Percentiles rank a stretch among this genome's conserved stretches.
phyloP scores from a whole-genome alignment of 1,140 invertebrate species.

The Papilio glaucus region DNA sequence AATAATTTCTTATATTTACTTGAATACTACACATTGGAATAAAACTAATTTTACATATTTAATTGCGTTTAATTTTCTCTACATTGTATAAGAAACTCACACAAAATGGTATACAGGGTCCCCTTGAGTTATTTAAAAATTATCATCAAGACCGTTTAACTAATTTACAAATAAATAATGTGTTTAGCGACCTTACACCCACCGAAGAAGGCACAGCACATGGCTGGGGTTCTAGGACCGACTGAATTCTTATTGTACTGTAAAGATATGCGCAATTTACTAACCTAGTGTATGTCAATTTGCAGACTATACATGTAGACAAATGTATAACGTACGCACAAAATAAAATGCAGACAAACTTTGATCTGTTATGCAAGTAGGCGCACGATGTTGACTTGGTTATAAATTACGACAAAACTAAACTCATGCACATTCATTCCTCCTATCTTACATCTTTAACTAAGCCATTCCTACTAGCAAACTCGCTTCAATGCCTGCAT shows the following conservation, averaged over 20 bases:
- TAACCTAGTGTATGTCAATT: constrained; percentile 34
- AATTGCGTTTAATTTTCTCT: constrained; percentile 30
- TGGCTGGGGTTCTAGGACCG: constrained; percentile 32
- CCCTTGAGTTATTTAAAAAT: constrained; percentile 34
- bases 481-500: not conserved
- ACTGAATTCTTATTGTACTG: constrained; percentile 31
- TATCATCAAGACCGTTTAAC: constrained; percentile 35
- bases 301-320: constrained; percentile 37
- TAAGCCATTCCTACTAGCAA: not conserved
- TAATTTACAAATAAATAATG: constrained; percentile 22
- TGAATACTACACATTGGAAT: too few species aligned
- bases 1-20: too few species aligned
- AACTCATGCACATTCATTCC: constrained; percentile 5
- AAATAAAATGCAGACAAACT: not conserved
- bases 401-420: not conserved
- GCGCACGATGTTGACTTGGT: constrained; percentile 2
- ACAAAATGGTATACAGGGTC: constrained; percentile 37
- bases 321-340: not conserved
- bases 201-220: constrained; percentile 38
- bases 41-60: too few species aligned
- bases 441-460: not conserved
- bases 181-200: not conserved
- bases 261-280: constrained; percentile 36
- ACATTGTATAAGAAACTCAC: constrained; percentile 23
- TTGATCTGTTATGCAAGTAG: not conserved